Conservation (phyloP, 2,113 vertebrate genomes). For the Cyrtonyx montezumae region DNA sequence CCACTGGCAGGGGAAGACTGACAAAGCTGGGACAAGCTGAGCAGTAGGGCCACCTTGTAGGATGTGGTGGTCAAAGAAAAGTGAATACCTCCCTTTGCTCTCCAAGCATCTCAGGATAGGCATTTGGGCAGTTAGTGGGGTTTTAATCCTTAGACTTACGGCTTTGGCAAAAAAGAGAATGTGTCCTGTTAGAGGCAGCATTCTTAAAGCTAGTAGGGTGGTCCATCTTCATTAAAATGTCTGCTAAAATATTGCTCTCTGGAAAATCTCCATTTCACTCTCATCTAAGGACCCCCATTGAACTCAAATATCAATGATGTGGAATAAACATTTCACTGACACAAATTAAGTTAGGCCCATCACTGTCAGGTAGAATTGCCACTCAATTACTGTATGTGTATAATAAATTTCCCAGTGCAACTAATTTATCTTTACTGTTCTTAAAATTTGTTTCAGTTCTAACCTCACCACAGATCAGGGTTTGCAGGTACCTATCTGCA, state of each 20-base stretch:
- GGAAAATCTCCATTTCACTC: conserved; percentile 2
- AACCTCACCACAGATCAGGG: neutral
- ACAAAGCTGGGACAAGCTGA: neutral
- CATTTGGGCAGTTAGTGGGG: neutral
- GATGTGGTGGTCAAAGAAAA: neutral
- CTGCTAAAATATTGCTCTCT: neutral
- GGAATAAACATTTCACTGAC: neutral
- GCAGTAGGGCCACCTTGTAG: neutral
- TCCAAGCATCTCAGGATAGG: neutral
- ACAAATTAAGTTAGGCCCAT: neutral
- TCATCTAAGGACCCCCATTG: neutral
- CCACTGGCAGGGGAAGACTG: neutral
- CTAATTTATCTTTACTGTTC: neutral
- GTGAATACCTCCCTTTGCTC: neutral
- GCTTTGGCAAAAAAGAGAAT: neutral
- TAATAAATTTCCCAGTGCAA: neutral
- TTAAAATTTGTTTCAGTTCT: neutral
- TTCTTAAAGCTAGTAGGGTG: neutral
- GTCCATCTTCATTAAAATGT: neutral
- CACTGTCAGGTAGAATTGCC: neutral
- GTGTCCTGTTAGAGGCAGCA: neutral
- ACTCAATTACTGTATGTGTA: neutral
- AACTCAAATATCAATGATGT: neutral
- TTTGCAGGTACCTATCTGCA: neutral
- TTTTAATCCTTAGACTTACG: neutral